These are phyloP conservation scores for Sebastes umbrosus DNA, from an alignment of 2,797 vertebrate species.

Conservation along the genomic window DNA sequence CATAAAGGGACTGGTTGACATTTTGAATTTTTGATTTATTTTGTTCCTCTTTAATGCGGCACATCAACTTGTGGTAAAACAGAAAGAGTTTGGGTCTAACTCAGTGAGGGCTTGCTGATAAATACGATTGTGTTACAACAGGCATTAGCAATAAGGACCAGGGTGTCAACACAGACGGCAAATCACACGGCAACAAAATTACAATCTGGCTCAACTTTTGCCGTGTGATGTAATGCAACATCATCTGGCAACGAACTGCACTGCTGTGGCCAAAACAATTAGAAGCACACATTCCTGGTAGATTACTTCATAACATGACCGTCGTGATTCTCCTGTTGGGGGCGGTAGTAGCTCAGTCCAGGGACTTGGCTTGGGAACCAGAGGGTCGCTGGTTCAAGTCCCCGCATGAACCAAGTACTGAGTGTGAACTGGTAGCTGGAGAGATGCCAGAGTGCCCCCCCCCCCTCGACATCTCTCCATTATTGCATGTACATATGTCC, in stretches of 20 bases:
- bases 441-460: no score
- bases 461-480: no score
- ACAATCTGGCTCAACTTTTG: neutral
- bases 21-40: conserved; percentile 40
- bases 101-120: neutral
- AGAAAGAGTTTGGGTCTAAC: neutral
- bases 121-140: neutral
- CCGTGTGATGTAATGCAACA: neutral
- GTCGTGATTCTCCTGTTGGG: neutral
- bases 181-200: neutral
- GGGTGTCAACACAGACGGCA: neutral
- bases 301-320: neutral
- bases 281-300: neutral
- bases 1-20: conserved; percentile 50
- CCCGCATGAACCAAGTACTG: no score
- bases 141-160: neutral
- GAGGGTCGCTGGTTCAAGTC: no score
- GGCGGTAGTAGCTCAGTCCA: no score
- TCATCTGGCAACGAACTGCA: neutral
- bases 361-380: no score
- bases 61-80: neutral
- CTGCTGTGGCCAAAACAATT: neutral
- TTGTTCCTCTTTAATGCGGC: neutral
- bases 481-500: no score
- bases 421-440: no score